Percentiles rank a stretch among this genome's conserved stretches.
Evolutionary conservation across 2,888 invertebrate species (phyloP).

Genomic region (Eurytoma californica): DNA sequence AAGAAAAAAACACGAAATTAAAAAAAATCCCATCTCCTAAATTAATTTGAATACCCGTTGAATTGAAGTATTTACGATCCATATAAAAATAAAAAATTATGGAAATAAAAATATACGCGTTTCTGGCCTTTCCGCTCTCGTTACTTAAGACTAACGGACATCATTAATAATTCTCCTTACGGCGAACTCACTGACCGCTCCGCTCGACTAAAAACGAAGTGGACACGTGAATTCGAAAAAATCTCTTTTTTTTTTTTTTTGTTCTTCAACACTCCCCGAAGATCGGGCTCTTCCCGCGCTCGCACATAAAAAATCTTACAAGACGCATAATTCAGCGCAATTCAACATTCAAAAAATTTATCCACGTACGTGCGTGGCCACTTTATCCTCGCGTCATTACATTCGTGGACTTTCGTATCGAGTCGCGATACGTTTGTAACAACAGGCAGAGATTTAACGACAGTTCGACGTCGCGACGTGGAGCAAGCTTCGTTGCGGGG

Average conservation of each 20-base stretch:
- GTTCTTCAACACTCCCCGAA: conserved; percentile 32
- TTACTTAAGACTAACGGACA: conserved; percentile 11
- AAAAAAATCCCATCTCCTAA: conserved; percentile 43
- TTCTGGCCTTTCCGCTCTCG: conserved; percentile 22
- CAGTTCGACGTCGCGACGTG: conserved; percentile 49
- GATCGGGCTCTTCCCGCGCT: conserved; percentile 27
- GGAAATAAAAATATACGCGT: conserved; percentile 30
- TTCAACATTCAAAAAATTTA: conserved; percentile 54
- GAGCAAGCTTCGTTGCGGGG: conserved; percentile 36
- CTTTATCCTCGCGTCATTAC: conserved; percentile 40
- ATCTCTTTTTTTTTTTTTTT: conserved; percentile 40
- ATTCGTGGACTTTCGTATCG: conserved; percentile 52
- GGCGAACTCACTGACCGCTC: neutral
- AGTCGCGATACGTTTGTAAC: conserved; percentile 53
- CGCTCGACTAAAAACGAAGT: conserved; percentile 26
- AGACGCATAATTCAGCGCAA: conserved; percentile 48
- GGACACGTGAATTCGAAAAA: conserved; percentile 33
- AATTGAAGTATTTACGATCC: conserved; percentile 21
- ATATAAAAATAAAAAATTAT: conserved; percentile 46
- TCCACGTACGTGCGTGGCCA: conserved; percentile 38
- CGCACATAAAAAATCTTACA: conserved; percentile 48
- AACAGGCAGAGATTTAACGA: conserved; percentile 50
- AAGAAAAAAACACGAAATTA: conserved; percentile 11
- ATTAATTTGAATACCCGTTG: conserved; percentile 30
- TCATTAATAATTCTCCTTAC: conserved; percentile 12